A percentile compares a stretch with the other conserved stretches of the same genome.
Conservation (phyloP, 1,140 invertebrate genomes). For the Drosophila yakuba region DNA sequence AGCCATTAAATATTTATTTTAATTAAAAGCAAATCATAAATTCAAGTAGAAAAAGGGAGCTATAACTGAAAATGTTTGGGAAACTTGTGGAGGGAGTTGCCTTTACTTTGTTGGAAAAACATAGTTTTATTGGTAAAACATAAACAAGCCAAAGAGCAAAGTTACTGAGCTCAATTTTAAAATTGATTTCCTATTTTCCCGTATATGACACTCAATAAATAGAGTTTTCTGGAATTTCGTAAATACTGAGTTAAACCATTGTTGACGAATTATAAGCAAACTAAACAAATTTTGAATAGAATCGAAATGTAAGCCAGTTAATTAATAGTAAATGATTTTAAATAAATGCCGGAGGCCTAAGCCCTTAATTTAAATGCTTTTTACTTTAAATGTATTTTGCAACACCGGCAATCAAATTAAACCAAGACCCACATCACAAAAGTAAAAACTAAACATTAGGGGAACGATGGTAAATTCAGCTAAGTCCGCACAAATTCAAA, state of each 20-base stretch:
- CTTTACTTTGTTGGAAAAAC: slow-evolving; percentile 5
- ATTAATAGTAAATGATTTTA: slow-evolving; percentile 18
- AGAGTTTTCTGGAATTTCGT: background rate
- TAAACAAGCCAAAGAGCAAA: background rate
- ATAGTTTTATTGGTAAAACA: slow-evolving; percentile 5
- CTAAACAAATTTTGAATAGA: background rate
- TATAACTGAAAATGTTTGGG: slow-evolving; percentile 19
- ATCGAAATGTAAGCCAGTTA: slow-evolving; percentile 17
- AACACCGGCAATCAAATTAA: slow-evolving; percentile 27
- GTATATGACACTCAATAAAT: background rate
- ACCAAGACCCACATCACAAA: slow-evolving; percentile 7
- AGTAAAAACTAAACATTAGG: slow-evolving; percentile 4
- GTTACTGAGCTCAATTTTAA: background rate
- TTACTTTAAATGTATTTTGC: slow-evolving; percentile 17
- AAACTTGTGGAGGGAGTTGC: slow-evolving; percentile 2
- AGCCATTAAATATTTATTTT: slow-evolving; percentile 63
- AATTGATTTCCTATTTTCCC: too few species aligned
- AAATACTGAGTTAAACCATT: background rate
- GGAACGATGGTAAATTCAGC: slow-evolving; percentile 19
- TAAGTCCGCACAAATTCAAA: slow-evolving; percentile 46
- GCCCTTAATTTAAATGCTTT: slow-evolving; percentile 30
- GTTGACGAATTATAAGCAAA: slow-evolving; percentile 12
- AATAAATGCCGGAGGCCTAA: slow-evolving; percentile 19
- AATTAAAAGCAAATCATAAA: slow-evolving; percentile 66
- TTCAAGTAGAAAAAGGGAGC: slow-evolving; percentile 16